Conservation (phyloP, 2,797 vertebrate genomes). For the Trichosurus vulpecula region DNA sequence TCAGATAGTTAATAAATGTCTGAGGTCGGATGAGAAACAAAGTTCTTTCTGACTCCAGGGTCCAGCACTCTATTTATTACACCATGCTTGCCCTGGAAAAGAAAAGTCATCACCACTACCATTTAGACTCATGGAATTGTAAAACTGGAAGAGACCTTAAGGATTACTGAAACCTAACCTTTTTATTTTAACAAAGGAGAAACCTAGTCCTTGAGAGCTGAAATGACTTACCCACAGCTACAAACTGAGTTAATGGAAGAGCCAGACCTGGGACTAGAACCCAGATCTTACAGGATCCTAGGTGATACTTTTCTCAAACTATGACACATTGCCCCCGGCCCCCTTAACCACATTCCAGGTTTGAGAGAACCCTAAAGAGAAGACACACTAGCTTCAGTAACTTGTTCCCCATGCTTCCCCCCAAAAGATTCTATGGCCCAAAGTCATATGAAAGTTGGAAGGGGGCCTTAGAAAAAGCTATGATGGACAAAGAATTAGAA, state of each 20-base stretch:
- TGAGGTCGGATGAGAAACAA: background rate
- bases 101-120: background rate
- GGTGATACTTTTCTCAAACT: background rate
- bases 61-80: background rate
- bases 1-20: background rate
- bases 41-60: background rate
- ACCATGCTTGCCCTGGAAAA: background rate
- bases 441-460: background rate
- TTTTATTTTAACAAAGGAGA: background rate
- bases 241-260: background rate
- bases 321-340: too few species aligned
- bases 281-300: background rate
- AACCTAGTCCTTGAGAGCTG: background rate
- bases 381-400: background rate
- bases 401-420: background rate
- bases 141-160: background rate
- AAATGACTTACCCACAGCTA: background rate
- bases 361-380: background rate
- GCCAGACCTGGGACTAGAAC: background rate
- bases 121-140: background rate
- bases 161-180: background rate
- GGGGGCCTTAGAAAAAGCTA: background rate
- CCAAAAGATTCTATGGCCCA: background rate
- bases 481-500: constrained; percentile 16
- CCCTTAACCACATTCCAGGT: background rate